Percentiles rank a stretch among this genome's conserved stretches.
Evolutionary conservation across 2,888 invertebrate genomes (phyloP).

Genomic region (Tipula lateralis): DNA sequence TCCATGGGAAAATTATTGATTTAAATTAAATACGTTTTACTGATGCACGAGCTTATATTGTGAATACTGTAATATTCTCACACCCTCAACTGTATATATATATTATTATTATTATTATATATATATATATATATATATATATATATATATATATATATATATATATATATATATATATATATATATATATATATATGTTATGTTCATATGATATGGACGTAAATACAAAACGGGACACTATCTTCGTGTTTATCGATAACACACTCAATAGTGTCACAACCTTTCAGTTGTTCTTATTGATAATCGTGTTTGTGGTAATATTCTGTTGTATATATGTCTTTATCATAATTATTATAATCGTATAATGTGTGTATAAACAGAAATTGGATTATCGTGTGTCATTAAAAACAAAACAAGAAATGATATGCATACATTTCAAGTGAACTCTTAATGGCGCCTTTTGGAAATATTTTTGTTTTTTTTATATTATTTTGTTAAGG

Average conservation of each 20-base stretch:
- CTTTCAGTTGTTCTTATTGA: background rate
- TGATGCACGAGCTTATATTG: background rate
- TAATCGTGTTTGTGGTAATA: background rate
- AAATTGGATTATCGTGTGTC: background rate
- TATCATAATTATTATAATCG: no score
- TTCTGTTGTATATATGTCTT: no score
- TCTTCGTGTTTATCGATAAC: background rate
- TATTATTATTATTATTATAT: no score
- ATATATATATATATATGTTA: no score
- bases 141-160: no score
- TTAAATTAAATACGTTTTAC: background rate
- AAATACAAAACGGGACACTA: background rate
- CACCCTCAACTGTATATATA: background rate
- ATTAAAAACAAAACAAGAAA: background rate
- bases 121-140: no score
- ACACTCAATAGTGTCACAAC: background rate
- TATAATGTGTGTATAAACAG: background rate
- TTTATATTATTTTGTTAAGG: background rate
- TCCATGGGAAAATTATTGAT: slow-evolving; percentile 19
- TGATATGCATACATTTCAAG: background rate
- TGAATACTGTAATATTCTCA: background rate
- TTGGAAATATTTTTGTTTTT: background rate
- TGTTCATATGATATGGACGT: background rate
- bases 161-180: no score
- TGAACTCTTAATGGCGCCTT: slow-evolving; percentile 1